phyloP scores from a whole-genome alignment of 2,797 vertebrate genomes.

The Phaenicophaeus curvirostris region DNA sequence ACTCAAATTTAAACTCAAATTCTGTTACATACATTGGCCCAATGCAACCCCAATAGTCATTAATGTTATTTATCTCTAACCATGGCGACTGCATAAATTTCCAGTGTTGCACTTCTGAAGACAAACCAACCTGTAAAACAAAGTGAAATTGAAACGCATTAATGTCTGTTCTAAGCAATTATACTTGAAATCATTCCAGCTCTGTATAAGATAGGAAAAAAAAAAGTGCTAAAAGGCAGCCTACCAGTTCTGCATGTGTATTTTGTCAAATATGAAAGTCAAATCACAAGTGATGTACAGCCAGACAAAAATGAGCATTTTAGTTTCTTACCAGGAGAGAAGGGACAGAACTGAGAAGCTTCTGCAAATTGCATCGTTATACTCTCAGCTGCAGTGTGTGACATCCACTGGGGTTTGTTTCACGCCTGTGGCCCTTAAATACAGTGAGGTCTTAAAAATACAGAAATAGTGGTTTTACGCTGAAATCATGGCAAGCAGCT shows the following conservation, averaged over 20 bases:
- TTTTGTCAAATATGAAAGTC: background rate
- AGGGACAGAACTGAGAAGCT: background rate
- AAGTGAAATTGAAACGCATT: constrained; percentile 2
- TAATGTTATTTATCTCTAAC: background rate
- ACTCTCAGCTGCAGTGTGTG: background rate
- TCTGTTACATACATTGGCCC: background rate
- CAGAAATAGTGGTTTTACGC: background rate
- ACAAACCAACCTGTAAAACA: constrained; percentile 21
- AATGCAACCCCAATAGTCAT: no score
- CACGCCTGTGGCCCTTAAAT: background rate
- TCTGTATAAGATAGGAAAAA: background rate
- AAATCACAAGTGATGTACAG: background rate
- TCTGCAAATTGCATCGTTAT: background rate
- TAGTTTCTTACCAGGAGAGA: background rate
- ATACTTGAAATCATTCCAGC: constrained; percentile 16
- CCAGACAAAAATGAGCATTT: background rate
- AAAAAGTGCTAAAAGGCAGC: background rate
- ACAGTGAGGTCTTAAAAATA: background rate
- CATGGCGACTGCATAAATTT: background rate
- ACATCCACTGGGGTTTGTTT: background rate
- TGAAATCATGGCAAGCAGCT: background rate
- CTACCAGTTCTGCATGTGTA: background rate
- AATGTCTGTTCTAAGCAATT: constrained; percentile 14
- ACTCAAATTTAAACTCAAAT: background rate
- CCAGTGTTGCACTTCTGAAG: background rate